Conservation (phyloP, 1,140 invertebrate genomes). For the Platyura marginata region DNA sequence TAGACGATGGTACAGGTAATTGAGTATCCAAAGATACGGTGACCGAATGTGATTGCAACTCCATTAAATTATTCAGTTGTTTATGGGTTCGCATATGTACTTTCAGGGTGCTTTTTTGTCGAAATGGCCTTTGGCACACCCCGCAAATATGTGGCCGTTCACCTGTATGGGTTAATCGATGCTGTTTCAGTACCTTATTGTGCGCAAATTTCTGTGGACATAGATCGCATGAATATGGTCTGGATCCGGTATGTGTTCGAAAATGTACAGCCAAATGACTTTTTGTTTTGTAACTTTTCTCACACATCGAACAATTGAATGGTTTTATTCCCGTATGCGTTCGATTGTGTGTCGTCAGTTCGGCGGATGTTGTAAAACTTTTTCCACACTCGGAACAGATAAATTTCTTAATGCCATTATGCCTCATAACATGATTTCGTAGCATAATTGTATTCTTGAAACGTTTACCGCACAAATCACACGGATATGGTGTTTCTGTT, state of each 20-base stretch:
- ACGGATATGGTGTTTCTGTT: background rate
- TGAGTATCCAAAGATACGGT: no score
- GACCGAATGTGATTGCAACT: no score
- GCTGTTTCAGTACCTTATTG: constrained; percentile 26
- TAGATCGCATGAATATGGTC: constrained; percentile 35
- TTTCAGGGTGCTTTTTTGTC: constrained; percentile 28
- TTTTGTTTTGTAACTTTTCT: constrained; percentile 39
- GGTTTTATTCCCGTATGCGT: background rate
- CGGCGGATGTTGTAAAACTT: background rate
- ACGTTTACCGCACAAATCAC: background rate
- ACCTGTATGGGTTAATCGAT: constrained; percentile 48
- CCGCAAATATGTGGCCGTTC: constrained; percentile 37
- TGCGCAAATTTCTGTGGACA: constrained; percentile 13
- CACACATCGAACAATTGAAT: constrained; percentile 29
- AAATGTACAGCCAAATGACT: constrained; percentile 36
- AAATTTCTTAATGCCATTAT: background rate
- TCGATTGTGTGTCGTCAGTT: background rate
- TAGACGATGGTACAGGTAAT: no score
- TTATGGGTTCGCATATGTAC: no score
- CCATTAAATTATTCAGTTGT: no score
- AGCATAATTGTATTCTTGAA: background rate
- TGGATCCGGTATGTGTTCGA: constrained; percentile 37
- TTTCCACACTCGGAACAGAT: background rate
- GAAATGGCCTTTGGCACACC: constrained; percentile 30
- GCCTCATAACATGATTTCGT: background rate